Evolutionary conservation across 2,113 vertebrate species (phyloP).

Genomic region (Corythaixoides concolor): DNA sequence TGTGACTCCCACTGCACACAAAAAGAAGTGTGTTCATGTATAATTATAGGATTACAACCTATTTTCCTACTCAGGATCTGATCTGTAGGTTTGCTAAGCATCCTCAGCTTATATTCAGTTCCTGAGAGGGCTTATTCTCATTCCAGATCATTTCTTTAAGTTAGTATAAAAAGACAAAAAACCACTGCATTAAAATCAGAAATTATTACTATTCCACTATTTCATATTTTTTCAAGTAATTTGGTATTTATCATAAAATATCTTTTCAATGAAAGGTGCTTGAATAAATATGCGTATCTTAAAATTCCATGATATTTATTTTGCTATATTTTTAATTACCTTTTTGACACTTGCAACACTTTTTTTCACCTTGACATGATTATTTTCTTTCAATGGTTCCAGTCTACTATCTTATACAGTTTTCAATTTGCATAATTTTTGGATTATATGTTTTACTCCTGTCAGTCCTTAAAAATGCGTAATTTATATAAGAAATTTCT

Average conservation of each 20-base stretch:
- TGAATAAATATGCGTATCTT: neutral
- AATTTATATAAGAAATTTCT: neutral
- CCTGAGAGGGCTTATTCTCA: neutral
- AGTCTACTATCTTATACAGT: neutral
- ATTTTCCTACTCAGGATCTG: neutral
- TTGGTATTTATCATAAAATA: neutral
- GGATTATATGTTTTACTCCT: neutral
- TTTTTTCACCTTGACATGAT: neutral
- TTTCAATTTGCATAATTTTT: neutral
- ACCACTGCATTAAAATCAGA: neutral
- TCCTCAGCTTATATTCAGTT: neutral
- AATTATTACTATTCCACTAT: neutral
- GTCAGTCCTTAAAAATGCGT: neutral
- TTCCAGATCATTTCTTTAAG: neutral
- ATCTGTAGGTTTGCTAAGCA: neutral
- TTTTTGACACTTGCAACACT: neutral
- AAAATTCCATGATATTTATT: neutral
- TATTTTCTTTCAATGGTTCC: neutral
- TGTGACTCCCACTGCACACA: neutral
- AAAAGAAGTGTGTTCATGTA: neutral
- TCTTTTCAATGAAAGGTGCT: neutral
- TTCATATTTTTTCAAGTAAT: neutral
- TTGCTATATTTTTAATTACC: neutral
- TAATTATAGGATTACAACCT: neutral
- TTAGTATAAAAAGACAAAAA: neutral